Conservation (phyloP, 1,140 invertebrate genomes). For the Ostrea denselamellosa region DNA sequence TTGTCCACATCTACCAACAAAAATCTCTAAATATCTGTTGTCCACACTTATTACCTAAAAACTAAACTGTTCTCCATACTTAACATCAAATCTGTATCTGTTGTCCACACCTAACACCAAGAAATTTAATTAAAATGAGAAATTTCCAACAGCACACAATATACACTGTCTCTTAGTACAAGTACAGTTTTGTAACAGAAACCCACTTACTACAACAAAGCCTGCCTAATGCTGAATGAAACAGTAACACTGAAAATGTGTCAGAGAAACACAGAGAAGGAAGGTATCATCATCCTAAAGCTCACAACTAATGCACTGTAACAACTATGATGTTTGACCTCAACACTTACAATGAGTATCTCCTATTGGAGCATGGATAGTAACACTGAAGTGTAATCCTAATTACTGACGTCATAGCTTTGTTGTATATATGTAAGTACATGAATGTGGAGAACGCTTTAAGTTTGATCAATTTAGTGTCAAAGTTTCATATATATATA, state of each 20-base stretch:
- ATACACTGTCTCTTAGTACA: background rate
- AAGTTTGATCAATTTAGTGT: no score
- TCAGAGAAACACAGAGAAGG: background rate
- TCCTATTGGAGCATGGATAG: background rate
- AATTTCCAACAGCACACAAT: background rate
- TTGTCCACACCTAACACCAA: no score
- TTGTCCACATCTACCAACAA: no score
- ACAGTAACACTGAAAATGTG: background rate
- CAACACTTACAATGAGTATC: background rate
- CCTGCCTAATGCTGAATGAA: background rate
- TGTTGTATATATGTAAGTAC: background rate
- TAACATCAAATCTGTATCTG: no score
- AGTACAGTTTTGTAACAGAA: background rate
- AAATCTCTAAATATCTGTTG: no score
- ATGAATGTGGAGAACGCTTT: background rate
- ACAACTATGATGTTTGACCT: background rate
- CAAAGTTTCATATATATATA: no score
- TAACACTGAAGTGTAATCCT: background rate
- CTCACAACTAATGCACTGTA: background rate
- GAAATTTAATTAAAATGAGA: background rate
- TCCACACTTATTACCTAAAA: no score
- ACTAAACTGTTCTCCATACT: no score
- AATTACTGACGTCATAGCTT: background rate
- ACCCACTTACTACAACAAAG: background rate
- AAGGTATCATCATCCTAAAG: background rate